These are phyloP conservation scores for Drosophila tani DNA, from an alignment of 1,140 invertebrate species.

Conservation along the genomic window DNA sequence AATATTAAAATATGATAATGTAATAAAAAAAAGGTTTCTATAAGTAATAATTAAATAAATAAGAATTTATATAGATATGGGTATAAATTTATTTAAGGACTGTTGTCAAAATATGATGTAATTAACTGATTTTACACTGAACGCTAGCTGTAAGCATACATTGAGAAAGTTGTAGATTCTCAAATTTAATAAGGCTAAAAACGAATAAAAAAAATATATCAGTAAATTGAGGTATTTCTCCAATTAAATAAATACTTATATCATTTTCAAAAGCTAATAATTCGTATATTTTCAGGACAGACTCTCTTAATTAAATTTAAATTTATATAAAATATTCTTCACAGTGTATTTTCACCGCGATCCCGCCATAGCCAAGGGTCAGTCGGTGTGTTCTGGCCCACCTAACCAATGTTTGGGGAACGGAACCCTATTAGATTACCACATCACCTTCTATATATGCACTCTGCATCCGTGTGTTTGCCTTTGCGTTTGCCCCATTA, in stretches of 20 bases:
- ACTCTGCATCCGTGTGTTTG: slow-evolving; percentile 26
- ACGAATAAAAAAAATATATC: too few relatives aligned
- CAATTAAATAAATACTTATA: neutral
- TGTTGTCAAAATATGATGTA: too few relatives aligned
- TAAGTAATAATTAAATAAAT: too few relatives aligned
- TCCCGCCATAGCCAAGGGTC: slow-evolving; percentile 53
- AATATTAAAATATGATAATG: too few relatives aligned
- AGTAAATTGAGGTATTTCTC: too few relatives aligned
- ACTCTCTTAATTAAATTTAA: neutral
- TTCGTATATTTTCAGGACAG: neutral
- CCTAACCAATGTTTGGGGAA: slow-evolving; percentile 39
- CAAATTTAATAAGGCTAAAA: too few relatives aligned
- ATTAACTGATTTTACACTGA: too few relatives aligned
- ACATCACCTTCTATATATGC: slow-evolving; percentile 31
- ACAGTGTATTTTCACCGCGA: slow-evolving; percentile 24
- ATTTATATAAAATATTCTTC: neutral
- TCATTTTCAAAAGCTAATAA: neutral
- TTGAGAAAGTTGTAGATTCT: too few relatives aligned
- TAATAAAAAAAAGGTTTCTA: too few relatives aligned
- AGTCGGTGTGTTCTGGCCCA: slow-evolving; percentile 37
- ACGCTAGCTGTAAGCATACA: too few relatives aligned
- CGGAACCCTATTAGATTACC: slow-evolving; percentile 68
- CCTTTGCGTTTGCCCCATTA: slow-evolving; percentile 58
- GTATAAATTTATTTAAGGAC: too few relatives aligned
- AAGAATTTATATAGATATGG: too few relatives aligned